Evolutionary conservation across 2,113 vertebrate species (phyloP).

Genomic region (Boulengeromyrus knoepffleri): DNA sequence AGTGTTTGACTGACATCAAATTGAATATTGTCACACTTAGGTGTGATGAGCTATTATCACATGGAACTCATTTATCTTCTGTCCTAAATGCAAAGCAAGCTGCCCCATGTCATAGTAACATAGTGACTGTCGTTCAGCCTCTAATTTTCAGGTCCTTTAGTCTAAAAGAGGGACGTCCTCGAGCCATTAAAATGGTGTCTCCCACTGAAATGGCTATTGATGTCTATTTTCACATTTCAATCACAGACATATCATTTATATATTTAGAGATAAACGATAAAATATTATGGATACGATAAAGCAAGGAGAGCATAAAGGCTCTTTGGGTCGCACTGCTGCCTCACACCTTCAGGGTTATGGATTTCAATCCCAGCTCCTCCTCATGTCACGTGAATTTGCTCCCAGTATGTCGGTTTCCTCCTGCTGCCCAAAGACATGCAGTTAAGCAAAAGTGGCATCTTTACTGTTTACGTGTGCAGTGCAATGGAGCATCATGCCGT

Average conservation of each 20-base stretch:
- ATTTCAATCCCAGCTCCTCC: neutral
- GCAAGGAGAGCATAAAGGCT: neutral
- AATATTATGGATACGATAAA: neutral
- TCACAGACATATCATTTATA: neutral
- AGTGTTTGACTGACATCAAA: neutral
- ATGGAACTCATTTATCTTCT: neutral
- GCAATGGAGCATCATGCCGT: neutral
- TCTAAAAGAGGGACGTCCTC: neutral
- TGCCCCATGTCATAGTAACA: neutral
- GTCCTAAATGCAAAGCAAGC: neutral
- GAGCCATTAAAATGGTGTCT: neutral
- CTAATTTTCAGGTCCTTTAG: neutral
- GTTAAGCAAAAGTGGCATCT: neutral
- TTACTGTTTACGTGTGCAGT: neutral
- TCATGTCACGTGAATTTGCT: neutral
- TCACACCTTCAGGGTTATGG: neutral
- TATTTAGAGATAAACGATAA: neutral
- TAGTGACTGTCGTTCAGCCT: neutral
- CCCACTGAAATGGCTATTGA: neutral
- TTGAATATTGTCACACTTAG: neutral
- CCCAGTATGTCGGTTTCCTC: neutral
- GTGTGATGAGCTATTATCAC: neutral
- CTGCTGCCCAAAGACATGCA: neutral
- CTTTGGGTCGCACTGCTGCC: neutral
- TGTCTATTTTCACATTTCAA: neutral